Evolutionary conservation across 1,140 invertebrate genomes (phyloP), one percentile per base, ranked within the genome.

Genomic region (Linepithema humile): DNA sequence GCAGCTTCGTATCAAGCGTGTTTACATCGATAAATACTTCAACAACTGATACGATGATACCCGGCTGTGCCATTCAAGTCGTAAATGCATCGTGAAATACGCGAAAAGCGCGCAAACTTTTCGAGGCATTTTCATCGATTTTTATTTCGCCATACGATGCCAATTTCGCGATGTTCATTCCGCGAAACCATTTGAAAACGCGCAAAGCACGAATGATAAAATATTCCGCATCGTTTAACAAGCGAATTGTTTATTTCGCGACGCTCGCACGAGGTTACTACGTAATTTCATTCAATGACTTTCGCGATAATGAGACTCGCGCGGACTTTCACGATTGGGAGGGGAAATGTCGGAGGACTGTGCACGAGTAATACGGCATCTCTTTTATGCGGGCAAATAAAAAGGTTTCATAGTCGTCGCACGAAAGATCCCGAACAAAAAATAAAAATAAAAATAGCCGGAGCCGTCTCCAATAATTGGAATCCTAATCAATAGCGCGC

Each of bases 391-490:
- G 38, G 7, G 29, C 43, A 59, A 73, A 82, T 82, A 40, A 82
- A 72, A 82, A 38, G 50, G 12, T 59, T 59, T 50, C 26, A 72
- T 40, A 59, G 69, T 15, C 26, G 32, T 82, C 69, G 67, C 26
- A 17, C 17, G 40, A 74, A 60, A 50, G 69, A 40, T 48, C 10
- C 40, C 23, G 43, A 45, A 82, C 74, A 74, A 43, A 35, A 40
- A 15, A 3, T 7, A 43, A 69, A 69, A 78, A 59, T 74, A 32
- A 45, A 82, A 82, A 45, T 40, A 23, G 15, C 35, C 23, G n/a
- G 17, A 86, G 88, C 88, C 55, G 77, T 85, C 17, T 87, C 85
- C 90, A 91, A 91, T 92, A 91, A 92, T 92, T 93, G 91, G 90
- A 92, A 92, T 90, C 84, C 90, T 91, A 93, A 92, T 92, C 91